Evolutionary conservation across 2,797 vertebrate species (phyloP).

Genomic region (Periophthalmus magnuspinnatus): DNA sequence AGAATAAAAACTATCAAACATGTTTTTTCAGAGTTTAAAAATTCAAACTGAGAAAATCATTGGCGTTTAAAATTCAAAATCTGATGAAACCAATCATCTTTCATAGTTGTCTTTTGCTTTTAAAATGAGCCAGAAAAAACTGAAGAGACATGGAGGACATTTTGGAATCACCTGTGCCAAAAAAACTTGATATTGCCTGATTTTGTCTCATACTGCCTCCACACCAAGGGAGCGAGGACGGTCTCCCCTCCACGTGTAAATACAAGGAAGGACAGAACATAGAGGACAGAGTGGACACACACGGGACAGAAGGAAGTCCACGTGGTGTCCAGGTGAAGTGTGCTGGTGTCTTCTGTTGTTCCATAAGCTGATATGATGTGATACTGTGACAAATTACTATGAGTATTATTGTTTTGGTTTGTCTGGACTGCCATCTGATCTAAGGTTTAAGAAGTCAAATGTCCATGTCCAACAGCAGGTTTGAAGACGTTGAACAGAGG

Average conservation of each 20-base stretch:
- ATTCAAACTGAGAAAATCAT: too few species aligned
- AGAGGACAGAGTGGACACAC: constrained; percentile 10
- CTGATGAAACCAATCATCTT: too few species aligned
- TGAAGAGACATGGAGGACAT: constrained; percentile 24
- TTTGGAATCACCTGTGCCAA: constrained; percentile 68
- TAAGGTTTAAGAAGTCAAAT: not conserved
- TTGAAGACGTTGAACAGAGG: not conserved
- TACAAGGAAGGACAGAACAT: constrained; percentile 21
- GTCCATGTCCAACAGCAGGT: not conserved
- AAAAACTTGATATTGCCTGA: constrained; percentile 62
- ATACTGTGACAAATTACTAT: constrained; percentile 64
- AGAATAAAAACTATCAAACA: too few species aligned
- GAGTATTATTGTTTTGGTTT: constrained; percentile 23
- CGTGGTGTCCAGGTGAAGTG: constrained; percentile 17
- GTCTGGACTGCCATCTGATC: constrained; percentile 16
- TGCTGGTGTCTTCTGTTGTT: constrained; percentile 26
- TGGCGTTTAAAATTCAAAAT: too few species aligned
- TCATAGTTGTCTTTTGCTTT: constrained; percentile 27
- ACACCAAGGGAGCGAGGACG: constrained; percentile 20
- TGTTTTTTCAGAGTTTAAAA: too few species aligned
- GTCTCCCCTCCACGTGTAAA: constrained; percentile 34
- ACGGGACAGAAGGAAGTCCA: constrained; percentile 10
- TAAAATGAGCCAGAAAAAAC: constrained; percentile 45
- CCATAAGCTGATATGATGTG: constrained; percentile 50
- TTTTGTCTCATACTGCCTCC: constrained; percentile 57